These are phyloP conservation scores for Halcyon malimbica DNA, from an alignment of 2,113 vertebrate genomes.

Conservation along the genomic window DNA sequence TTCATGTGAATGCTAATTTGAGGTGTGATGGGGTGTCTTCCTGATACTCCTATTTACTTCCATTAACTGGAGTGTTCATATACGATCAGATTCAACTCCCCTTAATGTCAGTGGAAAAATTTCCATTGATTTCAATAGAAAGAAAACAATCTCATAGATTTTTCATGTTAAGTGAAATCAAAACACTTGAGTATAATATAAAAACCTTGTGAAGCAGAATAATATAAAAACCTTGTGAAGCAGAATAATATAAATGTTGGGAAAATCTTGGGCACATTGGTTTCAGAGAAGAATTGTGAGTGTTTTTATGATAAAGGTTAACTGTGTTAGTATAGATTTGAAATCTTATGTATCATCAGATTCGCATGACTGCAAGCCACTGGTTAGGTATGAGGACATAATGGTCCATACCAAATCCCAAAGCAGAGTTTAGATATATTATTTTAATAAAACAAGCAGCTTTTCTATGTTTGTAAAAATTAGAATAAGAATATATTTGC, in stretches of 20 bases:
- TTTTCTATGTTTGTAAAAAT: background rate
- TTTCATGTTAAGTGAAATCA: background rate
- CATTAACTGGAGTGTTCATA: background rate
- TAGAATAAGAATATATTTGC: background rate
- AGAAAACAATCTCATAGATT: fast-evolving
- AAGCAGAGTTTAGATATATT: fast-evolving
- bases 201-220: background rate
- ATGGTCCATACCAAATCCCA: background rate
- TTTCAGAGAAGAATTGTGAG: background rate
- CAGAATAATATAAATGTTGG: background rate
- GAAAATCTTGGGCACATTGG: background rate
- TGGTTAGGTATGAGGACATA: background rate
- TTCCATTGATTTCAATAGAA: background rate
- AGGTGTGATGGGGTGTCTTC: background rate
- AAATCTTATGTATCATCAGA: background rate
- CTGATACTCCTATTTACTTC: background rate
- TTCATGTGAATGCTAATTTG: background rate
- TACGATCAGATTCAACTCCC: background rate
- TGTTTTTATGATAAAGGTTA: background rate
- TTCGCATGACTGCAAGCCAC: background rate
- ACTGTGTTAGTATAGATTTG: background rate
- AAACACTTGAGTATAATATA: background rate
- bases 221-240: fast-evolving
- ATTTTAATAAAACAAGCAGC: background rate
- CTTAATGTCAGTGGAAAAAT: background rate